Percentiles rank a stretch among this genome's conserved stretches.
phyloP scores from a whole-genome alignment of 2,797 vertebrate species.

The Oreonectes daqikongensis region DNA sequence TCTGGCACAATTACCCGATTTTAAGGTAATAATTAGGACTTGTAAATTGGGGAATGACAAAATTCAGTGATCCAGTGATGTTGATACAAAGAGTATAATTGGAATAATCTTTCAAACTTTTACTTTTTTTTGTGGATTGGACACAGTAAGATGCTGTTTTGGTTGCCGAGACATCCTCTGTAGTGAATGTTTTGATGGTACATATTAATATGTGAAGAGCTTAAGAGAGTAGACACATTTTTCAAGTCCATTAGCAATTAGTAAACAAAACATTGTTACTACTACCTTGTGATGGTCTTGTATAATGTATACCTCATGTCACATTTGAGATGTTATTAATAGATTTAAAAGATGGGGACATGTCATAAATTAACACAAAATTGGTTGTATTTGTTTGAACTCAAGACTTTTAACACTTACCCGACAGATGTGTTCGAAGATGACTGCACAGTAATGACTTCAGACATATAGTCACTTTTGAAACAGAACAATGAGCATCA shows the following conservation, averaged over 20 bases:
- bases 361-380: background rate
- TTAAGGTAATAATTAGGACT: too few relatives aligned
- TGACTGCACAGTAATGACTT: conserved; percentile 61
- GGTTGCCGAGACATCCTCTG: conserved; percentile 56
- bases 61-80: too few relatives aligned
- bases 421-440: conserved; percentile 43
- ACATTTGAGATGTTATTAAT: too few relatives aligned
- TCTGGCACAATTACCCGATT: too few relatives aligned
- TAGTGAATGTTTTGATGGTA: conserved; percentile 60
- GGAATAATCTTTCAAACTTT: conserved; percentile 5
- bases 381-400: background rate
- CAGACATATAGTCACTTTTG: conserved; percentile 59
- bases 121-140: conserved; percentile 65
- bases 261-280: background rate
- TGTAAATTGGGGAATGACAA: too few relatives aligned
- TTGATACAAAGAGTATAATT: background rate
- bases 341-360: too few relatives aligned
- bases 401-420: conserved; percentile 56
- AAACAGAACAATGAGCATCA: background rate
- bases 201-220: conserved; percentile 18
- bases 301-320: too few relatives aligned
- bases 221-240: background rate
- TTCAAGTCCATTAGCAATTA: conserved; percentile 43
- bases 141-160: conserved; percentile 60
- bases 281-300: conserved; percentile 64